Percentiles rank a stretch among this genome's conserved stretches.
These are phyloP conservation scores for Neogale vison DNA, from an alignment of 2,113 vertebrate species.

Conservation along the genomic window DNA sequence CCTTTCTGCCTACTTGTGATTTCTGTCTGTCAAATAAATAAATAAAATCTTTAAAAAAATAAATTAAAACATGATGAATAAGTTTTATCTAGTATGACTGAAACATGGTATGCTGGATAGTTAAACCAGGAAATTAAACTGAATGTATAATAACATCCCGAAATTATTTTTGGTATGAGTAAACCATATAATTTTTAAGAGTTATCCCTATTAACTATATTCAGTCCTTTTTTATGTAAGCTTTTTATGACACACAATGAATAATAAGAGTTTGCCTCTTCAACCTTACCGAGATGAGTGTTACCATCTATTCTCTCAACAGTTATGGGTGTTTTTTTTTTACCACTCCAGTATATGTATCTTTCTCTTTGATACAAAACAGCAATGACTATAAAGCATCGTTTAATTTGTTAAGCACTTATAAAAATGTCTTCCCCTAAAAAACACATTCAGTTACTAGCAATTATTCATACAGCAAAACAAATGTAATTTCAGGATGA, in stretches of 20 bases:
- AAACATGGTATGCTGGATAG: neutral
- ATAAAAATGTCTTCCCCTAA: conserved; percentile 35
- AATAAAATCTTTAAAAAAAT: too few relatives aligned
- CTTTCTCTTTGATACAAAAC: neutral
- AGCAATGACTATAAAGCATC: conserved; percentile 15
- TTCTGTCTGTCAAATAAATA: too few relatives aligned
- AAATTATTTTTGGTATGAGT: conserved; percentile 47
- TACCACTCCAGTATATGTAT: neutral
- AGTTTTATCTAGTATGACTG: neutral
- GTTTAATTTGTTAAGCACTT: conserved; percentile 38
- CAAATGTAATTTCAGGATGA: neutral
- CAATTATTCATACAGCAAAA: conserved; percentile 31
- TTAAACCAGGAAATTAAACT: conserved; percentile 13
- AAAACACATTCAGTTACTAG: conserved; percentile 18
- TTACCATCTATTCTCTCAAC: conserved; percentile 13
- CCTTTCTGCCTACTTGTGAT: too few relatives aligned
- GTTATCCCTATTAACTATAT: conserved; percentile 26
- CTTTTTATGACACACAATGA: conserved; percentile 17
- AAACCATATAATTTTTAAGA: conserved; percentile 51
- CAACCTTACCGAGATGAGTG: neutral
- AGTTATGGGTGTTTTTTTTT: conserved; percentile 61
- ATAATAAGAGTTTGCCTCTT: conserved; percentile 22
- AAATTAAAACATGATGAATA: neutral
- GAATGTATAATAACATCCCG: neutral
- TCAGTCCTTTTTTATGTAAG: neutral